Percentiles rank a stretch among this genome's conserved stretches.
Evolutionary conservation across 2,888 invertebrate genomes (phyloP).

Genomic region (Craniophora ligustri): DNA sequence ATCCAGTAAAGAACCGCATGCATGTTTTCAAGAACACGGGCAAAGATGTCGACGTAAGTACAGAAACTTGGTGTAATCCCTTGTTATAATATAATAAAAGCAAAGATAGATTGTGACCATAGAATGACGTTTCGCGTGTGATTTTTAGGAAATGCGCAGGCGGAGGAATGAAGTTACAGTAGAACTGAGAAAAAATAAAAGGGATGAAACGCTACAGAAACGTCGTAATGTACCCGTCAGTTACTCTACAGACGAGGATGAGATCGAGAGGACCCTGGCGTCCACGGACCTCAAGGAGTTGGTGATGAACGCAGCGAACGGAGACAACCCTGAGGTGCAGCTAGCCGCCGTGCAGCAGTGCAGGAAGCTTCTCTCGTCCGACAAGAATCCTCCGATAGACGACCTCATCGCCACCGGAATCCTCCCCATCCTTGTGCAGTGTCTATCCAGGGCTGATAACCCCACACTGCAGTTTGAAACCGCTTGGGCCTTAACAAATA

Average conservation of each 20-base stretch:
- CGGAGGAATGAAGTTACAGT: constrained; percentile 98
- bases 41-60: constrained; percentile 99
- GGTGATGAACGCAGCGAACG: constrained; percentile 95
- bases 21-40: constrained; percentile 99
- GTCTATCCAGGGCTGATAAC: constrained; percentile 95
- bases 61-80: constrained; percentile 23
- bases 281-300: constrained; percentile 93
- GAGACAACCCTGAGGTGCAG: constrained; percentile 94
- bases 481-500: constrained; percentile 99
- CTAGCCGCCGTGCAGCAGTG: constrained; percentile 98
- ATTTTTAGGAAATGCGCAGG: constrained; percentile 97
- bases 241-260: constrained; percentile 95
- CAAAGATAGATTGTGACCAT: constrained; percentile 15
- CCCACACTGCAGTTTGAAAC: constrained; percentile 98
- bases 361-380: constrained; percentile 98
- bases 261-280: constrained; percentile 91
- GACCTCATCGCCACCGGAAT: constrained; percentile 97
- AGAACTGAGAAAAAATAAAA: constrained; percentile 98
- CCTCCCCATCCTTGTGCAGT: constrained; percentile 97
- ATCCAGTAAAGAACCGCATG: constrained; percentile 94
- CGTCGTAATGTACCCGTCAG: constrained; percentile 97
- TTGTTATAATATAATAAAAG: constrained; percentile 21
- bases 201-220: constrained; percentile 98
- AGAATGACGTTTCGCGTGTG: constrained; percentile 49
- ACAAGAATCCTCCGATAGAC: constrained; percentile 99